Evolutionary conservation across 2,888 invertebrate genomes (phyloP), one percentile per base, ranked within the genome.

Genomic region (Alitta virens): DNA sequence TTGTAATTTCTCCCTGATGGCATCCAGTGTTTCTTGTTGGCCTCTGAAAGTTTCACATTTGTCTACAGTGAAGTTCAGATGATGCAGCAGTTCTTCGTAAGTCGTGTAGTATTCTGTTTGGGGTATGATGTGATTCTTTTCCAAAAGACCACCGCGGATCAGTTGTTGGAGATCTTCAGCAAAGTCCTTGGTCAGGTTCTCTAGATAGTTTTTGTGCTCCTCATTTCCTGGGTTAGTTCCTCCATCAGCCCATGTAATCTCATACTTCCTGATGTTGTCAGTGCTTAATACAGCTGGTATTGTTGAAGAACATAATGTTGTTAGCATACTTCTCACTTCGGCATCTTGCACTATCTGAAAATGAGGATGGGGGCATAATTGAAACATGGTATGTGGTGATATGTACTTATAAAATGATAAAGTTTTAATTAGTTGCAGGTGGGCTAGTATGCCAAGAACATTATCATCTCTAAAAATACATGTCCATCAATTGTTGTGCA

Each of bases 1-100:
- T 5, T n/a, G 3, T 16, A 46, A 9, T 16, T n/a, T 46, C n/a
- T 46, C 46, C 21, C 43, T 59, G 9, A 66, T 43, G 40, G 60
- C 46, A 7, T 63, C 42, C 21, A 76, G 65, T 33, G 72, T 71
- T 21, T 72, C 71, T 26, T 73, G 68, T 61, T 73, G 75, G 7
- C 79, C 79, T 66, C 75, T 74, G 66, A 79, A 79, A 1, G 71
- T 67, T 46, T 71, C 70, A 63, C 75, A 75, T 59, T 79, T 78
- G 12, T 60, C 52, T 18, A 68, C 63, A 64, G 75, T 75, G 66
- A 79, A 77, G 21, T 72, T 71, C 1, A 76, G 69, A 60, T 78
- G 79, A 63, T 79, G 78, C 2, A 77, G 66, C 12, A 74, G 65
- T 56, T 79, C 79, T 26, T 72, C 69, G 43, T 72, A 74, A 23